phyloP scores from a whole-genome alignment of 2,113 vertebrate species.

The Melanerpes formicivorus region DNA sequence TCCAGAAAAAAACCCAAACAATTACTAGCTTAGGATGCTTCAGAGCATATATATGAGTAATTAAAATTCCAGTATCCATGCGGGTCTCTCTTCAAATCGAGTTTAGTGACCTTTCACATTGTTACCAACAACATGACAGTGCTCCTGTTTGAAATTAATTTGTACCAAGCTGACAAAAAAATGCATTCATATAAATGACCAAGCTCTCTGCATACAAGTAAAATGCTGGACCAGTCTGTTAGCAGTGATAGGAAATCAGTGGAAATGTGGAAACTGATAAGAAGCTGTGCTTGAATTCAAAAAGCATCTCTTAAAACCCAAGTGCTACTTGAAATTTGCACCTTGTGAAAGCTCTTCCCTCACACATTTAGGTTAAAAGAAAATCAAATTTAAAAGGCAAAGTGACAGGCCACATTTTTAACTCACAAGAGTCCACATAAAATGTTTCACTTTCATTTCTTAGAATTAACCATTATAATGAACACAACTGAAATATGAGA shows the following conservation, averaged over 20 bases:
- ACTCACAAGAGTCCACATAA: neutral
- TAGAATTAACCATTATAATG: neutral
- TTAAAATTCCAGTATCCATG: neutral
- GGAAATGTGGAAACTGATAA: neutral
- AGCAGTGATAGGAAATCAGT: neutral
- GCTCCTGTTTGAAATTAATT: neutral
- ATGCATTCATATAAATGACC: neutral
- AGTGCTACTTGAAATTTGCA: slow-evolving; percentile 16
- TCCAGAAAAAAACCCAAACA: neutral
- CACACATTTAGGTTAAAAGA: neutral
- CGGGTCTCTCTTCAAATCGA: neutral
- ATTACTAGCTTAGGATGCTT: neutral
- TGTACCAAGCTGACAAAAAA: neutral
- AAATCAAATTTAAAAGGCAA: neutral
- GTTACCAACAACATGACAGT: neutral
- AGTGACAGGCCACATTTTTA: neutral
- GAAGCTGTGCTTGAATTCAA: neutral
- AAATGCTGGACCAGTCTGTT: neutral
- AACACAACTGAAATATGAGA: neutral
- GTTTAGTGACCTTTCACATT: neutral
- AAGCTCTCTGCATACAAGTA: neutral
- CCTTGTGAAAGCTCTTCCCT: neutral
- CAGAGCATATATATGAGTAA: neutral
- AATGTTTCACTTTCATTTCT: neutral
- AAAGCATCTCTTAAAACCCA: neutral